These are phyloP conservation scores for Seladonia tumulorum DNA, from an alignment of 2,888 invertebrate species.

Conservation along the genomic window DNA sequence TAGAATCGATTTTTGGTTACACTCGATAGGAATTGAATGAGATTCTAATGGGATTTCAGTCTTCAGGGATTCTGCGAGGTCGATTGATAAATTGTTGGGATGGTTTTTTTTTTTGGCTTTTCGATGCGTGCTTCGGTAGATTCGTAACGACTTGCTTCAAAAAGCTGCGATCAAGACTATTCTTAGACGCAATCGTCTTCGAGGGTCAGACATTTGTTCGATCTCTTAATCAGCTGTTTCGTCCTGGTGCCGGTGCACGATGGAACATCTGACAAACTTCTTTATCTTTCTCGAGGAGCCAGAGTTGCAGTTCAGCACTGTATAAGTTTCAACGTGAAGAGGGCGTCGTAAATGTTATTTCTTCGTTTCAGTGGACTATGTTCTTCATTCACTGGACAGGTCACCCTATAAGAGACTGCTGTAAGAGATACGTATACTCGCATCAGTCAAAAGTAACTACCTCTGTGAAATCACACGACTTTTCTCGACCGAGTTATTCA, in stretches of 20 bases:
- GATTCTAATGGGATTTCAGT: not conserved
- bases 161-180: not conserved
- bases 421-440: too few species aligned
- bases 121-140: not conserved
- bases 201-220: constrained; percentile 5
- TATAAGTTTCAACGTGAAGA: too few species aligned
- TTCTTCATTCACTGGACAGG: too few species aligned
- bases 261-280: constrained; percentile 8
- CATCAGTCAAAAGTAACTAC: too few species aligned
- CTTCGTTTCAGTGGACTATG: too few species aligned
- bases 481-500: too few species aligned
- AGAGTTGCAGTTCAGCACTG: not conserved
- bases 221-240: not conserved
- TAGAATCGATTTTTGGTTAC: too few species aligned
- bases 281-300: not conserved
- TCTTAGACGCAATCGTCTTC: not conserved
- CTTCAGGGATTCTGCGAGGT: not conserved
- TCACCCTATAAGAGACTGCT: too few species aligned
- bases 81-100: not conserved
- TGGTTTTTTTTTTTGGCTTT: not conserved
- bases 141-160: not conserved
- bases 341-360: too few species aligned
- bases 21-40: not conserved
- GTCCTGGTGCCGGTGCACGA: not conserved
- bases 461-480: too few species aligned